Percentiles rank a stretch among this genome's conserved stretches.
Evolutionary conservation across 1,140 invertebrate genomes (phyloP).

Genomic region (Formica exsecta): DNA sequence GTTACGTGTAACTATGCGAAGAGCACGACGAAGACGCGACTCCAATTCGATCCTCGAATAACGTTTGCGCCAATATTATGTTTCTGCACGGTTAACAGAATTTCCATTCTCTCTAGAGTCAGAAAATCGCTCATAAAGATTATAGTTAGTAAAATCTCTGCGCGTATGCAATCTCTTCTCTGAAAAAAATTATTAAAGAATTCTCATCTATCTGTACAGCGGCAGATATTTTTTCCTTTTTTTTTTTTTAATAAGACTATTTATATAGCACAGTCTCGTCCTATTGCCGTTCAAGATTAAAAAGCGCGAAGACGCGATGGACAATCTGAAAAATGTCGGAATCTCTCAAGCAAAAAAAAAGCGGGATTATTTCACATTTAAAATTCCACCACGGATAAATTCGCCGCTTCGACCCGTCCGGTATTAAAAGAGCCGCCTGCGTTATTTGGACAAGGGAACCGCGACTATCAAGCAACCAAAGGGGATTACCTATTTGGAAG

Average conservation of each 20-base stretch:
- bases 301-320: slow-evolving; percentile 42
- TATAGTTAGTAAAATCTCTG: background rate
- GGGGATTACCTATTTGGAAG: slow-evolving; percentile 36
- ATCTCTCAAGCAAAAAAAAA: slow-evolving; percentile 56
- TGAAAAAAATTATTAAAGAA: background rate
- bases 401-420: slow-evolving; percentile 42
- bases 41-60: slow-evolving; percentile 45
- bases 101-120: background rate
- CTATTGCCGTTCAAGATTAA: slow-evolving; percentile 41
- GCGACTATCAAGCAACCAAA: slow-evolving; percentile 43
- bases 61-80: slow-evolving; percentile 33
- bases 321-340: slow-evolving; percentile 56
- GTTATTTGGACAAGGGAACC: slow-evolving; percentile 39
- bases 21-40: slow-evolving; percentile 53
- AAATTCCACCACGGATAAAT: slow-evolving; percentile 52
- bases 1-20: slow-evolving; percentile 60
- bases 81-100: background rate
- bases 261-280: slow-evolving; percentile 29
- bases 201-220: slow-evolving; percentile 8
- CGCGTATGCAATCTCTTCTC: background rate
- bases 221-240: background rate
- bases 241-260: slow-evolving; percentile 4
- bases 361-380: slow-evolving; percentile 47
- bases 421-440: slow-evolving; percentile 27
- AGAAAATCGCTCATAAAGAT: slow-evolving; percentile 7